Evolutionary conservation across 1,140 invertebrate genomes (phyloP).

Genomic region (Catajapyx aquilonaris): DNA sequence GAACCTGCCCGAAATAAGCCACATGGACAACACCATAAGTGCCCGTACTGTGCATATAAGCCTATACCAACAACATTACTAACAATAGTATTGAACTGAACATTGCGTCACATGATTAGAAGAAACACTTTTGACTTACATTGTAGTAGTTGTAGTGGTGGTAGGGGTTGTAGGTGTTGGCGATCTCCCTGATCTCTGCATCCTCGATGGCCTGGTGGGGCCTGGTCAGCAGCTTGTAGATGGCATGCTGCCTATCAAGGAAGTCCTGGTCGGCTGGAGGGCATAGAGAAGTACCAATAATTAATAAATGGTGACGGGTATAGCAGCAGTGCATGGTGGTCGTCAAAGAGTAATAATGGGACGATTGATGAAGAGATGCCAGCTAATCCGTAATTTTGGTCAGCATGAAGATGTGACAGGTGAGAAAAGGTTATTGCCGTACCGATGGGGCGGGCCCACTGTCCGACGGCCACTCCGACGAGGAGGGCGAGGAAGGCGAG

Average conservation of each 20-base stretch:
- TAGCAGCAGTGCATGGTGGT: too few species aligned
- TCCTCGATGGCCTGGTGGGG: conserved; percentile 17
- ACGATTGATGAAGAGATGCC: too few species aligned
- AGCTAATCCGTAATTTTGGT: too few species aligned
- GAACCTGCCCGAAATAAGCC: background rate
- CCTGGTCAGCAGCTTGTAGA: conserved; percentile 9
- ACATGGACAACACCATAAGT: background rate
- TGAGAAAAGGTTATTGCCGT: too few species aligned
- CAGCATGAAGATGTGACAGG: too few species aligned
- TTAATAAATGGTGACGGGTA: too few species aligned
- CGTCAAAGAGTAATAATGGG: too few species aligned
- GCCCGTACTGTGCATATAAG: background rate
- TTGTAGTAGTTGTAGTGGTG: conserved; percentile 8
- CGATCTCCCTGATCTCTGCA: conserved; percentile 8
- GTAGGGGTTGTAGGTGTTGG: conserved; percentile 7
- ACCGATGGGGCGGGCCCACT: too few species aligned
- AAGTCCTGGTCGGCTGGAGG: conserved; percentile 9
- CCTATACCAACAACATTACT: background rate
- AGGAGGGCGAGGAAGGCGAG: too few species aligned
- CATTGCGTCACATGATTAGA: background rate
- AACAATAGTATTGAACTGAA: background rate
- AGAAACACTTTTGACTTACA: background rate
- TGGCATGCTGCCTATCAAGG: conserved; percentile 8
- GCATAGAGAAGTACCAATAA: background rate
- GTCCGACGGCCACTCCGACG: too few species aligned